Evolutionary conservation across 1,140 invertebrate species (phyloP).

Genomic region (Drosophila mayri): DNA sequence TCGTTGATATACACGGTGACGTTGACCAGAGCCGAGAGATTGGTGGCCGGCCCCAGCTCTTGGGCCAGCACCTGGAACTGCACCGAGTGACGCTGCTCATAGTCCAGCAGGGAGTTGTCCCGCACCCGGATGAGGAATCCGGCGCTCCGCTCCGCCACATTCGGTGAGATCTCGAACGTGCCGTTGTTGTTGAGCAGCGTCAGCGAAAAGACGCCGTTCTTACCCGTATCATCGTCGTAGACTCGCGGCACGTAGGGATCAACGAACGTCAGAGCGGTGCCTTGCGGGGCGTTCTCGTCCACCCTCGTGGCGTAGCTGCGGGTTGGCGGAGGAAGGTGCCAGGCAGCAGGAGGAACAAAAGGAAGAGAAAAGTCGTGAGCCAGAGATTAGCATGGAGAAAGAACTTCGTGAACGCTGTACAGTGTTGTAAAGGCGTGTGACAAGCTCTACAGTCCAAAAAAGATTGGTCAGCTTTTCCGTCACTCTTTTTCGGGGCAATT

Average conservation of each 20-base stretch:
- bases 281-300: slow-evolving; percentile 93
- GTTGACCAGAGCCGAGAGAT: slow-evolving; percentile 89
- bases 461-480: background rate
- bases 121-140: slow-evolving; percentile 93
- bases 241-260: slow-evolving; percentile 90
- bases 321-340: slow-evolving; percentile 10
- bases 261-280: slow-evolving; percentile 89
- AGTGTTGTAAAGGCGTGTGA: slow-evolving; percentile 53
- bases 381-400: slow-evolving; percentile 70
- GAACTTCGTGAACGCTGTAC: slow-evolving; percentile 67
- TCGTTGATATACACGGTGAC: slow-evolving; percentile 94
- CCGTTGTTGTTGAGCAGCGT: slow-evolving; percentile 92
- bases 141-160: slow-evolving; percentile 92
- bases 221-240: slow-evolving; percentile 91
- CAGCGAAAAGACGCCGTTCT: slow-evolving; percentile 93
- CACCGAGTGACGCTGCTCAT: slow-evolving; percentile 90
- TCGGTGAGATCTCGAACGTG: slow-evolving; percentile 94
- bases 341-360: slow-evolving; percentile 2
- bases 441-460: slow-evolving; percentile 42
- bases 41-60: slow-evolving; percentile 91
- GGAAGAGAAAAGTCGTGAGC: slow-evolving; percentile 58
- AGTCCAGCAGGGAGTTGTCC: slow-evolving; percentile 93
- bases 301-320: slow-evolving; percentile 90
- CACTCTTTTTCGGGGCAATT: background rate
- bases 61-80: slow-evolving; percentile 91